Base-by-base conservation (phyloP, 1,140 invertebrate genomes). In the Listronotus oregonensis region DNA sequence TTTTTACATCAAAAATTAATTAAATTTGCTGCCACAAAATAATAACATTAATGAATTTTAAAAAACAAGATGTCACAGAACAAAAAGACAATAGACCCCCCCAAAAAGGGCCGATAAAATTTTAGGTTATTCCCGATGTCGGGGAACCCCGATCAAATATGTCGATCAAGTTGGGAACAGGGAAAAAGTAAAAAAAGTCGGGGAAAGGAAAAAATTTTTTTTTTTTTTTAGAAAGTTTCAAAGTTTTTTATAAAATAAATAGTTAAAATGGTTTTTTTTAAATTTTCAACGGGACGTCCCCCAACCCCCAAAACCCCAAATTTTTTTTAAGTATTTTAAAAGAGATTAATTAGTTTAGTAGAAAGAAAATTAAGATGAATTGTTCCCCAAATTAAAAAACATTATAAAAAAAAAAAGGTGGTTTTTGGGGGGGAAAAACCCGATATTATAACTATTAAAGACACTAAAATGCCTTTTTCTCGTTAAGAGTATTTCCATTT, bases 61-160 rank as follows among this genome's bases (percentile, higher is more conserved):
- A 12, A 17, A 5, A n/a, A 14, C 6, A 17, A 44, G 6, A 44
- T 17, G 42, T 14, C 12, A 14, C 42, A 17, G n/a, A 10, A 50
- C 11, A 50, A 50, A 8, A 21, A 18, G 27, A 50, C 14, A 17
- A 50, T 7, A 50, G 15, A 34, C 5, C 9, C 32, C 52, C 12
- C 17, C 15, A 40, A 55, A 37, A 37, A 55, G 40, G 52, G 21
- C 52, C 52, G 49, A 37, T 42, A 55, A 42, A 55, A 55, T n/a
- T 42, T 55, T 55, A 37, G 34, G 40, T 55, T 42, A 37, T 55
- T 55, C 42, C 52, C 52, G 52, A 55, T 55, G 52, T 55, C 52
- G 39, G 14, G 18, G 52, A 31, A 54, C 27, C 50, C 37, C 50
- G 50, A n/a, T n/a, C 37, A 54, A 34, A 54, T 54, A 54, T 54